Conservation (phyloP, 2,113 vertebrate genomes). For the Axis porcinus region DNA sequence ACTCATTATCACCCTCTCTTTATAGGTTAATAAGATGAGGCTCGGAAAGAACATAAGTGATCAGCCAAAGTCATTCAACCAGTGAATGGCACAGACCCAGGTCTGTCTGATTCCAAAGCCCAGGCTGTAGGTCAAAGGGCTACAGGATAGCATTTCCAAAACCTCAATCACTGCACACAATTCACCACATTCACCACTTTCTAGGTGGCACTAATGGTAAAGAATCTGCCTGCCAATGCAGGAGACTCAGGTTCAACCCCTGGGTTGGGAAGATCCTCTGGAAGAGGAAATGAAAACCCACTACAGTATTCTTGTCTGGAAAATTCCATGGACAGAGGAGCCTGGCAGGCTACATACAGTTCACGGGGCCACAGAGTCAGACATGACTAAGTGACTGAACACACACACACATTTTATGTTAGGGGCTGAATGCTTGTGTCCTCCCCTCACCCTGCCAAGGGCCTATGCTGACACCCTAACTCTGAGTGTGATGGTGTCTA, state of each 20-base stretch:
- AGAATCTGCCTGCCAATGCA: background rate
- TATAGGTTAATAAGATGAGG: background rate
- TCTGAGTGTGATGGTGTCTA: background rate
- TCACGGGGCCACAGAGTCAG: rapidly evolving
- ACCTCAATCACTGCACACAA: background rate
- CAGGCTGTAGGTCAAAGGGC: background rate
- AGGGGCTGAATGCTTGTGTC: background rate
- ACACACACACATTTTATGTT: background rate
- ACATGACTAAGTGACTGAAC: background rate
- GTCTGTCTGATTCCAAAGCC: background rate
- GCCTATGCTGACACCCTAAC: background rate
- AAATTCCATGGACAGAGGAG: background rate
- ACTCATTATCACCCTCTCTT: background rate
- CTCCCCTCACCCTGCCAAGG: too few relatives aligned
- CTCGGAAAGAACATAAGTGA: background rate
- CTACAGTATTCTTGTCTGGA: background rate
- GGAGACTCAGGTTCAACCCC: background rate
- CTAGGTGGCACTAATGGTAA: background rate
- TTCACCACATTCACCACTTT: background rate
- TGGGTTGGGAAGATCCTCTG: background rate
- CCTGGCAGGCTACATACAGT: background rate
- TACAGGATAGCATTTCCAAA: background rate
- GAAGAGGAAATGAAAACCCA: background rate
- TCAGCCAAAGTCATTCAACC: background rate
- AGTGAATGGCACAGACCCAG: background rate